A percentile compares a stretch with the other conserved stretches of the same genome.
These are phyloP conservation scores for Gymnothorax javanicus DNA, from an alignment of 2,797 vertebrate genomes.

Conservation along the genomic window DNA sequence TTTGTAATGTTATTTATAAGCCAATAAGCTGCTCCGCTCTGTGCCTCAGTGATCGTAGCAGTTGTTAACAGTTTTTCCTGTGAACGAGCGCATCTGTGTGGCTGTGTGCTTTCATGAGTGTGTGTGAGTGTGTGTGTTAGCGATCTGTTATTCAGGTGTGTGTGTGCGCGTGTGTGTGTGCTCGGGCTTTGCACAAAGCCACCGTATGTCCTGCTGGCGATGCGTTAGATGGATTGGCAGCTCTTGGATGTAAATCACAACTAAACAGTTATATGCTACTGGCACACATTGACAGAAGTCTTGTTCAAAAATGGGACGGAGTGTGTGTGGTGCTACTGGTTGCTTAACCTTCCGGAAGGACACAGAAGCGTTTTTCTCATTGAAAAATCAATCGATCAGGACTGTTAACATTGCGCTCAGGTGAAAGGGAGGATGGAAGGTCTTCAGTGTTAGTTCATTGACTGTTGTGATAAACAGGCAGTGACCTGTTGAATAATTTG, in stretches of 20 bases:
- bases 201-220: background rate
- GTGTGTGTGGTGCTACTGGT: background rate
- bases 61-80: background rate
- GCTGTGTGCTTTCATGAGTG: background rate
- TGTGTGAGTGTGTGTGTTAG: background rate
- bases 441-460: too few relatives aligned
- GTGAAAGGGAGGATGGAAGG: too few relatives aligned
- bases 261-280: too few relatives aligned
- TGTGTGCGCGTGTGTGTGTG: too few relatives aligned
- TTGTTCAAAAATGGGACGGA: background rate
- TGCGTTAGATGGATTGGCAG: background rate
- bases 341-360: background rate
- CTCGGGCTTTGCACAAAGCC: background rate
- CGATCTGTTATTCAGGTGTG: background rate
- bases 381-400: too few relatives aligned
- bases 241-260: too few relatives aligned
- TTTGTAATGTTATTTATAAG: background rate
- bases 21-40: background rate
- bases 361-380: background rate
- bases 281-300: background rate
- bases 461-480: too few relatives aligned
- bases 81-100: too few relatives aligned
- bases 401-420: background rate
- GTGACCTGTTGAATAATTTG: too few relatives aligned
- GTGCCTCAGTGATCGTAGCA: background rate